Base-by-base conservation (phyloP, 2,113 vertebrate genomes). In the Chloebia gouldiae region DNA sequence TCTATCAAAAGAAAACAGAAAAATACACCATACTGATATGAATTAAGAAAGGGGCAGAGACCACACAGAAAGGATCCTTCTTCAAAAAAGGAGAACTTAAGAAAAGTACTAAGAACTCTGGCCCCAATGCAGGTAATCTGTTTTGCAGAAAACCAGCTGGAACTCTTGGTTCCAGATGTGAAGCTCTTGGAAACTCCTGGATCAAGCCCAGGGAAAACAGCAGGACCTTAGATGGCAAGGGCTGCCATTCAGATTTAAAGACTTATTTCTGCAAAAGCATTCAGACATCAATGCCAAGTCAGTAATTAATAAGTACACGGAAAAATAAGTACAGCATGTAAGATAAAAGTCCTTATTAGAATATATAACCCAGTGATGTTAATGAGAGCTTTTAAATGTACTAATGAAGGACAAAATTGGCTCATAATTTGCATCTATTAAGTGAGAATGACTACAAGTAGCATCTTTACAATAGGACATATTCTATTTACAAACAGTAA, bases 151-250 rank as follows among this genome's bases (percentile, higher is more conserved):
- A 92, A 59, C 22, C 44, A 39, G 4, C 54, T 61, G 68, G 75
- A 86, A 85, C 18, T 61, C 56, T 28, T 54, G 63, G 71, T 88
- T 50, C 45, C 75, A 88, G 53, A 37, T 72, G 53, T 54, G 65
- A 49, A 85, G 30, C 40, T 93, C 61, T 84, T 76, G 61, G 37
- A 70, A 87, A 57, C 59, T 85, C 57, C 30, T 65, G 81, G 73
- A 89, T 70, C 44, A 65, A 90, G 53, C 30, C 40, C 85, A 94
- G 53, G 79, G 56, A 81, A 90, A 90, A 84, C 19, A 54, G 57
- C 35, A 77, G 64, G 44, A 50, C 42, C 42, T 66, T 66, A 66
- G 75, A 70, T 39, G 57, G 57, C 10, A 59, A 82, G 24, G 39
- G 40, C 27, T 87, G n/a, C 21, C 56, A 4, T 35, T 92, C 51